A percentile compares a stretch with the other conserved stretches of the same genome.
These are phyloP conservation scores for Pelusios castaneus DNA, from an alignment of 2,113 vertebrate species.

Conservation along the genomic window DNA sequence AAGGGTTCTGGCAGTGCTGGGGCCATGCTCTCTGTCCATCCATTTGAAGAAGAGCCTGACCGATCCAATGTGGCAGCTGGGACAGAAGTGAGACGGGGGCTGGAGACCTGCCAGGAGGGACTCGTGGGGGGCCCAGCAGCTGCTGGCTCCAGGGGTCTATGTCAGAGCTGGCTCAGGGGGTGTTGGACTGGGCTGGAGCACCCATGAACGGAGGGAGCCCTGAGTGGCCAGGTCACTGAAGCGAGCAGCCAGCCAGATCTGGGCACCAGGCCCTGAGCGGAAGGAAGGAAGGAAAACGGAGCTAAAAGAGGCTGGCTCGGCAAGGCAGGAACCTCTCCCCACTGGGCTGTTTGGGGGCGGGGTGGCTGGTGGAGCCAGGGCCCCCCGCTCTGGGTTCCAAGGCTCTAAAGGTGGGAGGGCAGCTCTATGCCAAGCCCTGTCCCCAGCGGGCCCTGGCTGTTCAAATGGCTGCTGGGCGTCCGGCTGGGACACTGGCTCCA, in stretches of 20 bases:
- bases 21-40: no score
- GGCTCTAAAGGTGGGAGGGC: no score
- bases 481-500: neutral
- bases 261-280: slow-evolving; percentile 44
- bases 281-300: slow-evolving; percentile 64
- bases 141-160: neutral
- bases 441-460: neutral
- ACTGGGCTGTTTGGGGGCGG: neutral
- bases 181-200: rapidly evolving
- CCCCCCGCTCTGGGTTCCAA: no score
- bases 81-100: neutral
- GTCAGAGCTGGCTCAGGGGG: neutral
- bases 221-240: rapidly evolving
- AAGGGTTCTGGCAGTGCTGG: neutral
- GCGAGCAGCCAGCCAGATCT: neutral
- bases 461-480: neutral
- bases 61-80: no score
- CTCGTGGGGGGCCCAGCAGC: neutral
- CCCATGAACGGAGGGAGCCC: neutral
- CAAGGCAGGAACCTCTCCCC: neutral
- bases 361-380: neutral
- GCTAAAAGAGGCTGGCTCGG: slow-evolving; percentile 57
- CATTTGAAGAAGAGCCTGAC: no score
- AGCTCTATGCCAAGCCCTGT: no score
- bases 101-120: neutral